Conservation (phyloP, 2,113 vertebrate species). For the Albula glossodonta region DNA sequence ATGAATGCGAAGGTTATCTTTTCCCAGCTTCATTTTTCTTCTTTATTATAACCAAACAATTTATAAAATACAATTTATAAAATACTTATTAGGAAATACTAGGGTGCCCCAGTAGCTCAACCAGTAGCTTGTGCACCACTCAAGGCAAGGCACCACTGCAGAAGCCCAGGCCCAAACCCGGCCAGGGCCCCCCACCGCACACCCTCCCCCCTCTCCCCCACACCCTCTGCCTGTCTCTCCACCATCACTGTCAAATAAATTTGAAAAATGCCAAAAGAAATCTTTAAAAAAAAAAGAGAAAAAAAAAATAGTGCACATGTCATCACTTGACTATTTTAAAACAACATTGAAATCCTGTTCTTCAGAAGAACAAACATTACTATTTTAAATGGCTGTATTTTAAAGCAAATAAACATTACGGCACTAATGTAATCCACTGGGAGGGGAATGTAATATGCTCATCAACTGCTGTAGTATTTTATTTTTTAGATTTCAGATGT, state of each 20-base stretch:
- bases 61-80: too few relatives aligned
- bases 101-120: too few relatives aligned
- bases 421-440: not conserved
- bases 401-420: not conserved
- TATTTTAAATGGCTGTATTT: not conserved
- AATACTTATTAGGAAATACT: too few relatives aligned
- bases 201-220: too few relatives aligned
- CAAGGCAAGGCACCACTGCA: too few relatives aligned
- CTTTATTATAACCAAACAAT: too few relatives aligned
- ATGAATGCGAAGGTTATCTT: too few relatives aligned
- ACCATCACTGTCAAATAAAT: not conserved
- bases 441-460: not conserved
- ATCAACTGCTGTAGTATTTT: not conserved
- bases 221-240: too few relatives aligned
- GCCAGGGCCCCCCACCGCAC: too few relatives aligned
- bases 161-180: too few relatives aligned
- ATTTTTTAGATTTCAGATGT: conserved; percentile 28
- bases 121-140: too few relatives aligned
- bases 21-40: too few relatives aligned
- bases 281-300: not conserved
- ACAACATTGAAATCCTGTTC: not conserved
- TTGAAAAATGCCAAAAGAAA: not conserved
- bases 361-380: not conserved
- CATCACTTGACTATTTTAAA: not conserved
- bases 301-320: not conserved